Base-by-base conservation (phyloP, 1,140 invertebrate genomes). In the Nymphalis io region DNA sequence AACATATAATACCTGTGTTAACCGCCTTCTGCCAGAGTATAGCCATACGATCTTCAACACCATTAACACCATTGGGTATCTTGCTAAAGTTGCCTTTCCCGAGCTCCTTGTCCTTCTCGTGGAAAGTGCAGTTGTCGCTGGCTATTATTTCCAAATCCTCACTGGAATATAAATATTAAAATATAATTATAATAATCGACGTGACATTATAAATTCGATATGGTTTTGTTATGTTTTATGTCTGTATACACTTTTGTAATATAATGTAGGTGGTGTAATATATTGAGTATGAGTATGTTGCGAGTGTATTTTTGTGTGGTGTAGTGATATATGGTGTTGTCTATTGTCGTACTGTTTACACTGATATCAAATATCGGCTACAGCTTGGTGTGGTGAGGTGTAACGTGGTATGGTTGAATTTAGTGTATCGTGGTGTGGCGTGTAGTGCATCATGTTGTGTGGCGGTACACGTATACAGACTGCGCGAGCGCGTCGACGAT, bases 1-100 rank as follows among this genome's bases (percentile, higher is more conserved):
- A n/a, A n/a, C n/a, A n/a, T n/a, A n/a, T n/a, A n/a, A 60, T 79
- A 92, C 91, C 99, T 16, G 95, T 93, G 68, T 97, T 95, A 15
- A 99, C 99, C 48, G 97, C 98, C 83, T 98, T 99, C 87, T 99
- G 98, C 99, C 99, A 99, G 16, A 99, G 93, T 10, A 99, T 93
- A 0, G 97, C 96, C 98, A 99, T 98, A 62, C 99, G 94, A 85
- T 99, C 98, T 84, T 99, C 98, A 0, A 99, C 96, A 4, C 99
- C 99, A 90, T 99, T 99, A 0, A 99, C 98, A 0, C 99, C 99
- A 84, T 98, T 99, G 8, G 99, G 99, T 78, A 99, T 99, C 92
- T 98, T 98, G 1, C 96, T 94, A 87, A 99, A 99, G 90, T 99
- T 96, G 64, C 95, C 94, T 78, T 96, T 95, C 0, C 99, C 99